Evolutionary conservation across 2,113 vertebrate genomes (phyloP).

Genomic region (Scomber scombrus): DNA sequence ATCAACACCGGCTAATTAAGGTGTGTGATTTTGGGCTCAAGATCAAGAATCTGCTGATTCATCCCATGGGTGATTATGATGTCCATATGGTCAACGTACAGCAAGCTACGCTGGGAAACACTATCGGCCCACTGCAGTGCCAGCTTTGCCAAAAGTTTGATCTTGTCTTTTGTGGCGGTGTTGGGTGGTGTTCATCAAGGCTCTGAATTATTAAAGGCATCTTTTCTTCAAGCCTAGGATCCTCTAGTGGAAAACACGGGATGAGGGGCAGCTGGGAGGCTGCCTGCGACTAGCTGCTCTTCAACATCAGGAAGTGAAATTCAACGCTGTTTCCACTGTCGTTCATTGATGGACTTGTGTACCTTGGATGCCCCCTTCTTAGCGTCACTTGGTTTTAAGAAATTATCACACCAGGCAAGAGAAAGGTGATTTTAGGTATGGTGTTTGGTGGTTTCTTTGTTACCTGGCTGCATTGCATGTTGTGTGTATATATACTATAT

Average conservation of each 20-base stretch:
- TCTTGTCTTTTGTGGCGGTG: constrained; percentile 84
- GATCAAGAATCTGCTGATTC: constrained; percentile 86
- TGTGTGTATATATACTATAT: background rate
- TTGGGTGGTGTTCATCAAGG: constrained; percentile 81
- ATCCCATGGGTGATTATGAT: constrained; percentile 85
- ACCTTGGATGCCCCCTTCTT: constrained; percentile 80
- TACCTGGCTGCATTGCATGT: too few species aligned
- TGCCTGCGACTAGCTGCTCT: constrained; percentile 75
- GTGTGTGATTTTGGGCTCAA: constrained; percentile 85
- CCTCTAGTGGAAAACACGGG: constrained; percentile 82
- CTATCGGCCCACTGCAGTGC: constrained; percentile 71
- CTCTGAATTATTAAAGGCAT: constrained; percentile 89
- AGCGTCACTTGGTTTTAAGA: constrained; percentile 62
- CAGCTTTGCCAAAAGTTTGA: constrained; percentile 84
- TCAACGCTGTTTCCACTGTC: constrained; percentile 83
- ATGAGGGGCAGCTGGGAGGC: constrained; percentile 89
- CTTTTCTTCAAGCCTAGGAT: constrained; percentile 86
- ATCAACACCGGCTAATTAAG: constrained; percentile 84
- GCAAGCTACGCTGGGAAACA: constrained; percentile 77
- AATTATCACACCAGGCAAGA: constrained; percentile 50
- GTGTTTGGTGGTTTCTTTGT: background rate
- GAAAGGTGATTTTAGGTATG: background rate
- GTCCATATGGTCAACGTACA: constrained; percentile 88
- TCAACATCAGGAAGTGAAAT: constrained; percentile 85
- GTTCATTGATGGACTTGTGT: constrained; percentile 66